A percentile compares a stretch with the other conserved stretches of the same genome.
Conservation (phyloP, 2,797 vertebrate genomes). For the Poecile montanus region DNA sequence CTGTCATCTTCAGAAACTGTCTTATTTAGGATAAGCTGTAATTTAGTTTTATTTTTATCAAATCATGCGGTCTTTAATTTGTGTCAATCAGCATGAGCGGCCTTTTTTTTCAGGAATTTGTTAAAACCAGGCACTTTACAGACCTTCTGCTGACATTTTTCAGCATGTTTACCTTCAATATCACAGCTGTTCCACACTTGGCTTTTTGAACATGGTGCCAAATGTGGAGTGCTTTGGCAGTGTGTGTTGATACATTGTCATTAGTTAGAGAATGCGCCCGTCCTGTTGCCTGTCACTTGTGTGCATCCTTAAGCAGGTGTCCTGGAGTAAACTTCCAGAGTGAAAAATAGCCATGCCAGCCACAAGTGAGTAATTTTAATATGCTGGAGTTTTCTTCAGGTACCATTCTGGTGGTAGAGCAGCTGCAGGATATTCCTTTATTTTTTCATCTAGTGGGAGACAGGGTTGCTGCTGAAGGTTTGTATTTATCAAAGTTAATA, state of each 20-base stretch:
- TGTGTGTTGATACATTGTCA: neutral
- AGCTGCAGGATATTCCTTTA: neutral
- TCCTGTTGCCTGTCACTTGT: neutral
- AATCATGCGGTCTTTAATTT: constrained; percentile 27
- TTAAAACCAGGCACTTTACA: constrained; percentile 26
- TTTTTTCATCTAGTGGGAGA: neutral
- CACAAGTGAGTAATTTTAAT: neutral
- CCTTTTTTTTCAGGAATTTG: constrained; percentile 2
- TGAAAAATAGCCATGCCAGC: neutral
- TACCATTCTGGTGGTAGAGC: neutral
- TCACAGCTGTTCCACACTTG: constrained; percentile 61
- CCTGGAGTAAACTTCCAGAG: neutral
- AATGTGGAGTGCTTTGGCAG: constrained; percentile 41
- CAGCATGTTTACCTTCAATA: constrained; percentile 54
- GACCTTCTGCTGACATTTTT: constrained; percentile 54
- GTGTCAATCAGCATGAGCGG: constrained; percentile 8
- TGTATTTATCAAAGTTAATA: neutral
- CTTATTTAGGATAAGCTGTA: neutral
- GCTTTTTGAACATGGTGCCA: constrained; percentile 21
- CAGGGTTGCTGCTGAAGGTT: neutral
- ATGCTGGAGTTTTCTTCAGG: neutral
- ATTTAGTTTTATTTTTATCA: constrained; percentile 37
- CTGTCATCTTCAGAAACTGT: neutral
- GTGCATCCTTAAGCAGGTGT: neutral
- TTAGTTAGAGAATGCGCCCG: neutral